Evolutionary conservation across 2,888 invertebrate genomes (phyloP).

Genomic region (Hoplodrina ambigua): DNA sequence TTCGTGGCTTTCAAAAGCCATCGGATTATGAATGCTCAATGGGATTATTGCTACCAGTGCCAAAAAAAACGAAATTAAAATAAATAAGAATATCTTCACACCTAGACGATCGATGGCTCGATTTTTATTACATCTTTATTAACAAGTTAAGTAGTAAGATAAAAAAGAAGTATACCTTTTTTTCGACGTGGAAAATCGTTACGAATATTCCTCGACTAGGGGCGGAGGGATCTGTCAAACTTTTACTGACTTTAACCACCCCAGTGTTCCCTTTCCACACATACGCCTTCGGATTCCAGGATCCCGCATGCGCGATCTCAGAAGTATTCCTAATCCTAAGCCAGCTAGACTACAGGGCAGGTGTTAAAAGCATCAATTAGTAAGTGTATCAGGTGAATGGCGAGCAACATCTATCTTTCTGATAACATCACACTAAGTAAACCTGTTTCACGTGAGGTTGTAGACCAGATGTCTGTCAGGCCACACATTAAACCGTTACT

Average conservation of each 20-base stretch:
- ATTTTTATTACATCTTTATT: not conserved
- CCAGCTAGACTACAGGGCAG: not conserved
- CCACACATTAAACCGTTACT: conserved; percentile 49
- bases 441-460: conserved; percentile 39
- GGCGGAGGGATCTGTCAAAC: no score
- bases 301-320: no score
- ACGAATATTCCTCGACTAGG: no score
- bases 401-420: conserved; percentile 30
- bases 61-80: conserved; percentile 24
- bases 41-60: conserved; percentile 12
- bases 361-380: conserved; percentile 20
- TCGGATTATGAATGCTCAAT: conserved; percentile 38
- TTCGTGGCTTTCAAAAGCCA: conserved; percentile 52
- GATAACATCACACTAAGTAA: conserved; percentile 42
- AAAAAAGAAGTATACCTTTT: no score
- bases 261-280: no score
- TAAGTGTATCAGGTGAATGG: conserved; percentile 37
- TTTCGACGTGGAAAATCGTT: no score
- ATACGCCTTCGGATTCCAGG: no score
- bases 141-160: no score
- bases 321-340: not conserved
- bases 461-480: conserved; percentile 45
- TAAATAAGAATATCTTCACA: conserved; percentile 3
- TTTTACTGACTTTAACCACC: no score
- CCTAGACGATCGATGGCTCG: not conserved